Evolutionary conservation across 2,797 vertebrate species (phyloP).

Genomic region (Arnoldichthys spilopterus): DNA sequence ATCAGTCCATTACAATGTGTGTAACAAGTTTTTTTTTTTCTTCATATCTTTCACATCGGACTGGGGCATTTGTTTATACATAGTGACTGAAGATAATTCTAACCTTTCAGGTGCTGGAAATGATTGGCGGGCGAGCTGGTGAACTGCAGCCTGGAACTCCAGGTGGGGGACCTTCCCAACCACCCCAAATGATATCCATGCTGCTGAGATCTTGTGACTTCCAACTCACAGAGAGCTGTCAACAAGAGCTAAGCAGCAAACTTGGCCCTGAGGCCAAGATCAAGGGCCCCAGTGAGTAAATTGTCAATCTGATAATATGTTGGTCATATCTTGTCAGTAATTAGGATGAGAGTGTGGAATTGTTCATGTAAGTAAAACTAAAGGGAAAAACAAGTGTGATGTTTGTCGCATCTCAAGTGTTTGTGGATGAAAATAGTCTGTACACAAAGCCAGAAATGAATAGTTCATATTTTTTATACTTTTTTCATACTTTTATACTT

Average conservation of each 20-base stretch:
- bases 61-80: background rate
- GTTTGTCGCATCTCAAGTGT: no score
- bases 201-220: conserved; percentile 76
- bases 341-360: background rate
- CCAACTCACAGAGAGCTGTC: conserved; percentile 75
- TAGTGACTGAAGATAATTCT: background rate
- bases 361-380: no score
- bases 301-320: background rate
- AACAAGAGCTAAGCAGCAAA: conserved; percentile 76
- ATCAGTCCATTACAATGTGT: no score
- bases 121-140: conserved; percentile 74
- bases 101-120: conserved; percentile 72
- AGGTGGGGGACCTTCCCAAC: conserved; percentile 53
- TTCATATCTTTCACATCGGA: no score
- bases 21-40: no score
- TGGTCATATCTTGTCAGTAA: background rate
- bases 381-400: no score
- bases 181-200: conserved; percentile 80
- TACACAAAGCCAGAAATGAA: no score
- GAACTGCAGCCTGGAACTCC: conserved; percentile 59
- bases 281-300: conserved; percentile 57
- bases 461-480: no score
- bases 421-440: no score
- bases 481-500: no score
- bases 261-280: conserved; percentile 59